A percentile compares a stretch with the other conserved stretches of the same genome.
These are phyloP conservation scores for Laspeyria flexula DNA, from an alignment of 2,888 invertebrate species.

Conservation along the genomic window DNA sequence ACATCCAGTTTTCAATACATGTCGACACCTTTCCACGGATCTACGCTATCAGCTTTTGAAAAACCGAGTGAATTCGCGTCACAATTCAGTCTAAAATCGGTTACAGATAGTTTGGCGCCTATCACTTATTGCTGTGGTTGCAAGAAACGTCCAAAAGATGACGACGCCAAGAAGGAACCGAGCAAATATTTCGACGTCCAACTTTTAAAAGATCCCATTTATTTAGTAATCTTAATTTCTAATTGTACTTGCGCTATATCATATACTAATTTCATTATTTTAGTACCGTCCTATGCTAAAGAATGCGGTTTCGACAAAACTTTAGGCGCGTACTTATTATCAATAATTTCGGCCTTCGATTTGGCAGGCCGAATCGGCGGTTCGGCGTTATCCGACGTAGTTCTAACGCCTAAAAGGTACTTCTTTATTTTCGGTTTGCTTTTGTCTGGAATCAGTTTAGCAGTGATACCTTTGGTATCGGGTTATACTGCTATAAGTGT, in stretches of 20 bases:
- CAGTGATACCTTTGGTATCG: constrained; percentile 89
- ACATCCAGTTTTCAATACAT: constrained; percentile 94
- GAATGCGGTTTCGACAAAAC: constrained; percentile 90
- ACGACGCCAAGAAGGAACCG: constrained; percentile 69
- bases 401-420: constrained; percentile 91
- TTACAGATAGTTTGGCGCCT: constrained; percentile 85
- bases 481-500: constrained; percentile 88
- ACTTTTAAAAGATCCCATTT: constrained; percentile 91
- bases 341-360: constrained; percentile 93
- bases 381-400: constrained; percentile 92
- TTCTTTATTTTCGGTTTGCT: constrained; percentile 93
- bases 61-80: constrained; percentile 92
- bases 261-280: constrained; percentile 94
- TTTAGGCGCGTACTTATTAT: constrained; percentile 90
- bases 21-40: constrained; percentile 94
- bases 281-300: constrained; percentile 92
- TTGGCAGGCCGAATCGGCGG: constrained; percentile 94
- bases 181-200: constrained; percentile 91
- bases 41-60: constrained; percentile 91
- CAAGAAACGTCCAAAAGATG: constrained; percentile 66
- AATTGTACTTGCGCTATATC: constrained; percentile 95
- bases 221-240: constrained; percentile 92
- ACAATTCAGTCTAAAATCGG: constrained; percentile 90
- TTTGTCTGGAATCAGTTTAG: constrained; percentile 91
- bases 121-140: constrained; percentile 74